phyloP scores from a whole-genome alignment of 64 coral and sea anemone genomes.

The Actinia equina region DNA sequence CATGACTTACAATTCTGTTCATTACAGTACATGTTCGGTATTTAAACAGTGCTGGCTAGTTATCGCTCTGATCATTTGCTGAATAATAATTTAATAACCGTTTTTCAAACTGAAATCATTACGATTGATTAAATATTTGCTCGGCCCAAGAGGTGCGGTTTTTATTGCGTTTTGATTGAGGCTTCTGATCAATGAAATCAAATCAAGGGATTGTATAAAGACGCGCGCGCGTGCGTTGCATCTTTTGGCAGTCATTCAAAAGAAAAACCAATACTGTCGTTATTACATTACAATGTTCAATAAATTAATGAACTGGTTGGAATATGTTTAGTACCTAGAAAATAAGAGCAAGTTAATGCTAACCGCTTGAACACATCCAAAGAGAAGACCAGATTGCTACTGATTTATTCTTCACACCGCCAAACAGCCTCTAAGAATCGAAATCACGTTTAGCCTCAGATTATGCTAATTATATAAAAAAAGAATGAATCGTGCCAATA shows the following conservation, averaged over 20 bases:
- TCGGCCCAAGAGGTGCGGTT: not conserved
- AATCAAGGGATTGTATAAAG: not conserved
- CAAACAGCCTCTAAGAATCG: not conserved
- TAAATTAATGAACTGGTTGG: not conserved
- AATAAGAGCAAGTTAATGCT: not conserved
- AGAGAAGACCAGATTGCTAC: not conserved
- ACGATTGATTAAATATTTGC: slow-evolving; percentile 1
- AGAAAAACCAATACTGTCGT: not conserved
- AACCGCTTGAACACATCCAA: not conserved
- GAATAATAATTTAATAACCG: slow-evolving; percentile 18
- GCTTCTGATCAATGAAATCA: not conserved
- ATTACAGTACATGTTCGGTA: not conserved
- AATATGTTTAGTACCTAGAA: too few species aligned
- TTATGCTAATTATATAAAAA: not conserved
- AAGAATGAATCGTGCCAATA: not conserved
- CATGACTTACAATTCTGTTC: not conserved
- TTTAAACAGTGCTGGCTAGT: not conserved
- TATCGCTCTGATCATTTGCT: slow-evolving; percentile 14
- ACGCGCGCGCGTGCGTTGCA: not conserved
- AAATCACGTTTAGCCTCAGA: not conserved
- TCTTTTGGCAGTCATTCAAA: not conserved
- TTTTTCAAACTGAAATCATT: slow-evolving; percentile 1
- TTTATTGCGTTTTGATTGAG: slow-evolving; percentile 9
- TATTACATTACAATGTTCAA: not conserved
- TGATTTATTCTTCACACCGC: not conserved